phyloP scores from a whole-genome alignment of 1,140 invertebrate species.

The Grapholita molesta region DNA sequence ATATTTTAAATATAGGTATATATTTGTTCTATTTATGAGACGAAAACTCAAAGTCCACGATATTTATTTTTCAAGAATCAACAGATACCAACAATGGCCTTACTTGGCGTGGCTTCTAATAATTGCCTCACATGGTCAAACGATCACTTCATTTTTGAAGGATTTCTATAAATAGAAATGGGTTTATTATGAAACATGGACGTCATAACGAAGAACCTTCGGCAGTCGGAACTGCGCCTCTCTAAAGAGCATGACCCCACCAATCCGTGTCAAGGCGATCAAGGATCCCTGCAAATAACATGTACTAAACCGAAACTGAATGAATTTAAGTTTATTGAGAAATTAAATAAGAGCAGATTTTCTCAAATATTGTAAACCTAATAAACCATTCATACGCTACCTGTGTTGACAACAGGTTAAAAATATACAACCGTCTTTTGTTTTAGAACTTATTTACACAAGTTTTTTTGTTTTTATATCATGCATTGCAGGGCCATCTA shows the following conservation, averaged over 20 bases:
- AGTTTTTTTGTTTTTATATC: no score
- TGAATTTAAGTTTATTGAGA: not conserved
- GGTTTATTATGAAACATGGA: not conserved
- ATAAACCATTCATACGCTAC: no score
- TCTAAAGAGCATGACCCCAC: constrained; percentile 58
- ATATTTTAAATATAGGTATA: no score
- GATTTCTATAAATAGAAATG: not conserved
- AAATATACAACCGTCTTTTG: no score
- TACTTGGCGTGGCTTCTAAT: not conserved
- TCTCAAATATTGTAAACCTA: no score
- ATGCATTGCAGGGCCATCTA: no score
- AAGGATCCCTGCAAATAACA: not conserved
- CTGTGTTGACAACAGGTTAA: no score
- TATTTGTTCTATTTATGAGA: no score
- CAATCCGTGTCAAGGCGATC: constrained; percentile 57
- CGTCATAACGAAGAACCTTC: constrained; percentile 28
- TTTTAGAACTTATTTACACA: no score
- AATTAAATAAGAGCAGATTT: not conserved
- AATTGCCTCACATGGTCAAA: not conserved
- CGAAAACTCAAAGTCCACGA: no score
- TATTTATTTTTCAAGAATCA: no score
- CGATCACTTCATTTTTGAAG: not conserved
- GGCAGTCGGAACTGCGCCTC: constrained; percentile 24
- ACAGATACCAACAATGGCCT: no score
- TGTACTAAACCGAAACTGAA: not conserved